Conservation (phyloP, 2,113 vertebrate species). For the Piprites chloris region DNA sequence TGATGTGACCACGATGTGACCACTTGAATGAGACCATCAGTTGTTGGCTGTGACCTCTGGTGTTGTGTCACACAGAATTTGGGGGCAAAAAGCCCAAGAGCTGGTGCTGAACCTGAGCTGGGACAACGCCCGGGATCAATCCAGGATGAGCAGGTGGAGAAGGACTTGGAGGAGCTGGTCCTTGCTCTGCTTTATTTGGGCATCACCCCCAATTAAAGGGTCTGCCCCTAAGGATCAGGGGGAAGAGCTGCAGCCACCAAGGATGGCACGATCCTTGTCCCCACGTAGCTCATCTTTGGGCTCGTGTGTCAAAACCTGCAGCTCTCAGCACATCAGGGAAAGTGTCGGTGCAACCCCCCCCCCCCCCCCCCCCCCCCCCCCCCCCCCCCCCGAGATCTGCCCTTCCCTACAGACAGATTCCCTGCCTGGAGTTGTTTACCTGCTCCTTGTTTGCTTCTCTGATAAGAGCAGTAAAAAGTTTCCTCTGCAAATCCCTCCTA, state of each 20-base stretch:
- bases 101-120: not conserved
- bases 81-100: not conserved
- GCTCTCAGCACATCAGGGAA: not conserved
- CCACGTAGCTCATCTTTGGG: not conserved
- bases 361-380: too few relatives aligned
- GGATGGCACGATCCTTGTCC: not conserved
- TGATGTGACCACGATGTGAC: too few relatives aligned
- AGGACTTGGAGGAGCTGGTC: not conserved
- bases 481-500: not conserved
- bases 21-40: not conserved
- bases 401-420: not conserved
- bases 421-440: not conserved
- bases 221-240: not conserved
- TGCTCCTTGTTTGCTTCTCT: not conserved
- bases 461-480: not conserved
- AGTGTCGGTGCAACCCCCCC: not conserved
- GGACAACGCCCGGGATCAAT: too few relatives aligned
- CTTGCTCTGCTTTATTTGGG: too few relatives aligned
- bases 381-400: not conserved
- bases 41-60: not conserved
- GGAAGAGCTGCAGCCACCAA: not conserved
- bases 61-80: not conserved
- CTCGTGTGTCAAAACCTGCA: accelerated
- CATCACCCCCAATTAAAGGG: not conserved
- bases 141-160: not conserved